Conservation (phyloP, 2,797 vertebrate genomes). For the Carduelis carduelis region DNA sequence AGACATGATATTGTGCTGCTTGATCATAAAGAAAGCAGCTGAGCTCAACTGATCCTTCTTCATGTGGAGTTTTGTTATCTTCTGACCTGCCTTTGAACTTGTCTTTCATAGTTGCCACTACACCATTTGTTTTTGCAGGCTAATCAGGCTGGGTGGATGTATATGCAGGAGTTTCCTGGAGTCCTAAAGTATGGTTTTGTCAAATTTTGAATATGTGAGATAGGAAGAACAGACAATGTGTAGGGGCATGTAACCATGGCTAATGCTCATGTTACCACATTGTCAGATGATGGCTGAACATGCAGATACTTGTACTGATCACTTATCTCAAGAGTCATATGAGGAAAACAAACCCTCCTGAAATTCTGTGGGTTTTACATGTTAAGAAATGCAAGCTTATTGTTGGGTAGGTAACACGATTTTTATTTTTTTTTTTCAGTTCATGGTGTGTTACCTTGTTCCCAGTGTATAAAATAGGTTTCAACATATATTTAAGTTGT, state of each 20-base stretch:
- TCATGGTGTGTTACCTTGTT: neutral
- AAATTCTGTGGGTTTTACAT: neutral
- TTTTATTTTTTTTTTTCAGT: neutral
- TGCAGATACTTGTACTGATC: neutral
- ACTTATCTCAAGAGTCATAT: neutral
- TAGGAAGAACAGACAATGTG: neutral
- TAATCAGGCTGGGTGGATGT: neutral
- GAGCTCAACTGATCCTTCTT: neutral
- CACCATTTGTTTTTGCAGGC: conserved; percentile 20
- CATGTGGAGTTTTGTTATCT: neutral
- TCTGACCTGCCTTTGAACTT: conserved; percentile 77
- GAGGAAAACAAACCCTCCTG: neutral
- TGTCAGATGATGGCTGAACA: neutral
- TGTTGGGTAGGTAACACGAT: neutral
- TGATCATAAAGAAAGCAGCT: neutral
- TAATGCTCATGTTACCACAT: neutral
- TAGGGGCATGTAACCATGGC: neutral
- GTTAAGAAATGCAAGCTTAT: neutral
- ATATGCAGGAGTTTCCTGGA: conserved; percentile 15
- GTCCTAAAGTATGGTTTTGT: conserved; percentile 29
- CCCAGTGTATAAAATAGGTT: neutral
- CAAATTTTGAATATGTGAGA: conserved; percentile 17
- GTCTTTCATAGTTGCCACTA: conserved; percentile 18
- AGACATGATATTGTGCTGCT: neutral
- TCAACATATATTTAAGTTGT: neutral